phyloP scores from a whole-genome alignment of 2,113 vertebrate species.

The Vimba vimba region DNA sequence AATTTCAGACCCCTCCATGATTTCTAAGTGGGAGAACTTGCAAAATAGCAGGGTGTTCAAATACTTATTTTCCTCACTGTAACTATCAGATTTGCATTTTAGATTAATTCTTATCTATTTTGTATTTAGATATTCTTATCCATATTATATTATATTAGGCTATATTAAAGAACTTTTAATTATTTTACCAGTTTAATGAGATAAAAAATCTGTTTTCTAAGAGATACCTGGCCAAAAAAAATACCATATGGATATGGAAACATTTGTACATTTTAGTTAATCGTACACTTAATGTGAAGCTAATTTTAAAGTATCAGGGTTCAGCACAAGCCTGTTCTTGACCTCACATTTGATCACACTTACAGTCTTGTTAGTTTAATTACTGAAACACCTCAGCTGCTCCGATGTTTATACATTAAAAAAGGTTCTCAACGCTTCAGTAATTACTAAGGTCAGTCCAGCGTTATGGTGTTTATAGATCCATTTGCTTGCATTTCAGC shows the following conservation, averaged over 20 bases:
- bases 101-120: not conserved
- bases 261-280: not conserved
- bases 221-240: not conserved
- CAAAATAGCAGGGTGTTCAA: too few relatives aligned
- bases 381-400: not conserved
- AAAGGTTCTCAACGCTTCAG: not conserved
- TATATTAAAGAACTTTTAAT: not conserved
- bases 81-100: not conserved
- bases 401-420: not conserved
- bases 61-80: too few relatives aligned
- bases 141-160: not conserved
- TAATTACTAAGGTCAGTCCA: conserved; percentile 1
- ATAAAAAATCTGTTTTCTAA: not conserved
- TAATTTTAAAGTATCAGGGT: not conserved
- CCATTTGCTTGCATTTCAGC: not conserved
- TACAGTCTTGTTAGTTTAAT: not conserved
- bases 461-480: not conserved
- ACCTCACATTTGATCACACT: not conserved
- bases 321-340: not conserved
- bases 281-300: not conserved
- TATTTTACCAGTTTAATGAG: not conserved
- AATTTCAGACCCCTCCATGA: too few relatives aligned
- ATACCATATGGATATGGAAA: not conserved
- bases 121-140: too few relatives aligned
- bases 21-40: too few relatives aligned